phyloP scores from a whole-genome alignment of 2,113 vertebrate genomes.

The Protomyctophum bolini region DNA sequence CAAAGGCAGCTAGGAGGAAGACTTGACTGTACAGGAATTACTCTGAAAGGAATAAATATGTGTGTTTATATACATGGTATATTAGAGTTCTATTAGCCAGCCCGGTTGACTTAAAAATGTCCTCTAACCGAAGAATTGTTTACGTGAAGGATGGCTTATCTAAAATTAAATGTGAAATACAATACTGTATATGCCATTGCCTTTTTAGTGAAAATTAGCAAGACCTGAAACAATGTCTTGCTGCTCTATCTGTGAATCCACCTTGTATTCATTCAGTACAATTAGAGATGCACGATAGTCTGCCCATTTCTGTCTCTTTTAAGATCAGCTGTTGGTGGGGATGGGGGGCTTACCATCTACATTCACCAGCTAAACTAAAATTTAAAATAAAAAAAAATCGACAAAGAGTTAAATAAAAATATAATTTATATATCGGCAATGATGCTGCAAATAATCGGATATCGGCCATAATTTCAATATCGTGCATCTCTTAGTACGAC shows the following conservation, averaged over 20 bases:
- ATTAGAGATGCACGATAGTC: too few species aligned
- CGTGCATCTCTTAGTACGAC: not conserved
- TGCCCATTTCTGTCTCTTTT: too few species aligned
- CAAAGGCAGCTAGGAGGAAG: slow-evolving; percentile 69
- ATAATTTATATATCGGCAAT: too few species aligned
- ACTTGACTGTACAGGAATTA: slow-evolving; percentile 26
- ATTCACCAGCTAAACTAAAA: too few species aligned
- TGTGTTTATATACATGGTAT: not conserved
- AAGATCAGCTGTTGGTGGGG: too few species aligned
- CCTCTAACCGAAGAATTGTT: slow-evolving; percentile 26
- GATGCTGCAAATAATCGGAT: too few species aligned
- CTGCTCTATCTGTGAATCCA: slow-evolving; percentile 3
- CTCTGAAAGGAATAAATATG: not conserved
- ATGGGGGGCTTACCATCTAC: too few species aligned
- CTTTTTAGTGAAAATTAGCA: slow-evolving; percentile 8
- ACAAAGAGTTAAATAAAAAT: too few species aligned
- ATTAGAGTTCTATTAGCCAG: not conserved
- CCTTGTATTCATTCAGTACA: not conserved
- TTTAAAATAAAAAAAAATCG: too few species aligned
- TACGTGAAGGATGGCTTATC: slow-evolving; percentile 20
- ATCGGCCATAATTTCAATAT: too few species aligned
- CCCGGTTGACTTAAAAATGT: not conserved
- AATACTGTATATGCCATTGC: slow-evolving; percentile 39
- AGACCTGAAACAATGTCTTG: slow-evolving; percentile 4
- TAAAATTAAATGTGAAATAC: slow-evolving; percentile 57